Conservation (phyloP, 2,888 invertebrate genomes). For the Rhogogaster chlorosoma region DNA sequence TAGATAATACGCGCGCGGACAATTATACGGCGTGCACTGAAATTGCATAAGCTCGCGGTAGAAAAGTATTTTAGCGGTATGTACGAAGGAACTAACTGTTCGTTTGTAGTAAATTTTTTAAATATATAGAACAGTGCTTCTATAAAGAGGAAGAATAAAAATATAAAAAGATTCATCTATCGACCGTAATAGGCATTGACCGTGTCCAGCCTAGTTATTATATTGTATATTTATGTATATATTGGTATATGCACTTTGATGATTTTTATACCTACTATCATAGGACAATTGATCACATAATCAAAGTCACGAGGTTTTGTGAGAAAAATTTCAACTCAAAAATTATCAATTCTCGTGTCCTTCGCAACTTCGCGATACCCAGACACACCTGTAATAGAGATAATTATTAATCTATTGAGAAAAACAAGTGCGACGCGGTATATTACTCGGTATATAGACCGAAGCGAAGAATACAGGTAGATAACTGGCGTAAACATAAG, state of each 20-base stretch:
- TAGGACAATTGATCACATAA: neutral
- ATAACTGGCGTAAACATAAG: conserved; percentile 24
- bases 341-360: neutral
- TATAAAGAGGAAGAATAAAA: neutral
- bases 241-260: neutral
- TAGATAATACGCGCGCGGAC: conserved; percentile 33
- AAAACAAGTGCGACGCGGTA: conserved; percentile 27
- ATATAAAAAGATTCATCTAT: conserved; percentile 17
- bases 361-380: neutral
- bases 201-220: conserved; percentile 45
- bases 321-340: neutral
- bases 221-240: neutral
- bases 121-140: conserved; percentile 6
- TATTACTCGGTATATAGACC: conserved; percentile 24
- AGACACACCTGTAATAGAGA: neutral
- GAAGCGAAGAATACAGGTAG: conserved; percentile 40
- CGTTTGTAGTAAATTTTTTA: conserved; percentile 19
- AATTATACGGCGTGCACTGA: conserved; percentile 37
- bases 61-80: neutral
- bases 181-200: conserved; percentile 44
- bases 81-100: neutral
- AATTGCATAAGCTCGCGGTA: conserved; percentile 37
- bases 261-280: neutral
- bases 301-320: neutral
- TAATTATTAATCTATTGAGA: conserved; percentile 43